Base-by-base conservation (phyloP, 2,888 invertebrate genomes). In the Campoplex capitator region DNA sequence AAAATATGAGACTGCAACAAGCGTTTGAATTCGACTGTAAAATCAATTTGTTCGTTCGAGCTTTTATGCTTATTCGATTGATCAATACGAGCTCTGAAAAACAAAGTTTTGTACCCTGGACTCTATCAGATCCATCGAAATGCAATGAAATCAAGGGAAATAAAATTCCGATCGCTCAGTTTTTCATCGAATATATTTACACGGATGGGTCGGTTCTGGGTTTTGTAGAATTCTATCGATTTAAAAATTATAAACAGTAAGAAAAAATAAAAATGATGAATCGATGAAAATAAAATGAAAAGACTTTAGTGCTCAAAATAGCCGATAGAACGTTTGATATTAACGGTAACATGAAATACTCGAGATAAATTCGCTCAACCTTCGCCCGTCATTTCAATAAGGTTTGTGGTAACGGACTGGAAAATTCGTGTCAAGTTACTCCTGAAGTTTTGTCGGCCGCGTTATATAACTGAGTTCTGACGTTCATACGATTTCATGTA, bases 381-480 rank as follows among this genome's bases (percentile, higher is more conserved):
- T n/a, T 48, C n/a, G 35, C 3, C n/a, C 48, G 28, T 51, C 51
- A 51, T 32, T 38, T 16, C 18, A 54, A 32, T 38, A 74, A 56
- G 65, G 70, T 79, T 83, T 71, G 79, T 51, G 75, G 76, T 48
- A 83, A 79, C 83, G 51, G 79, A 74, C 62, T 23, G 42, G 65
- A 74, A 65, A 67, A 67, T 81, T 81, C 28, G 51, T 38, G 80
- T 80, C 78, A 67, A 83, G 51, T 56, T 54, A 62, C 62, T 62
- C 8, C 13, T 58, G 75, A 56, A 62, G 71, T 81, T 85, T 42
- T 32, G 65, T n/a, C 62, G 48, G 38, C 35, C 56, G 75, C 18
- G 77, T 35, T 78, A 68, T 71, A 77, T 71, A 77, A 62, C 65
- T 28, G 73, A 74, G 74, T 74, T 81, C 74, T 38, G 65, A 81